phyloP scores from a whole-genome alignment of 2,797 vertebrate species.

The Gorsachius magnificus region DNA sequence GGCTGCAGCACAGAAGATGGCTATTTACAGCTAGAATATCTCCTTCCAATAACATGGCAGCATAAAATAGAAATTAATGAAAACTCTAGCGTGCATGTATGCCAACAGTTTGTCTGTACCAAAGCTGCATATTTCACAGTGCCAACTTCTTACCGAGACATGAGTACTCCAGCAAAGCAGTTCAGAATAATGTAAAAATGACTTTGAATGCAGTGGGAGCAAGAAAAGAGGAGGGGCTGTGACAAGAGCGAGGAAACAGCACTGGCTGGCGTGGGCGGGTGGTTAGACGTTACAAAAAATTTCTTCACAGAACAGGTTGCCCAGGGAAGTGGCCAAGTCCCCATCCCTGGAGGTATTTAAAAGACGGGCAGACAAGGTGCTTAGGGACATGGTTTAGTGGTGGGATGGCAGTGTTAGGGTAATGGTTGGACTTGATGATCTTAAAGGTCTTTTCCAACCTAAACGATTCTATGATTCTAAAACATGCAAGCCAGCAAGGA shows the following conservation, averaged over 20 bases:
- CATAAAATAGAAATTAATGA: not conserved
- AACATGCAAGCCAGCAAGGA: not conserved
- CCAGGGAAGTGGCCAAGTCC: too few relatives aligned
- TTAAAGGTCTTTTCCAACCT: too few relatives aligned
- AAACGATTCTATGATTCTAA: not conserved
- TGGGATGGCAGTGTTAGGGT: too few relatives aligned
- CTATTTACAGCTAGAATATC: rapidly evolving
- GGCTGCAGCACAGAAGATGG: not conserved
- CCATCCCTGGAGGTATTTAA: too few relatives aligned
- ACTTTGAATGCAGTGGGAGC: not conserved
- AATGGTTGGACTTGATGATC: too few relatives aligned
- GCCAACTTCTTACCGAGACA: not conserved
- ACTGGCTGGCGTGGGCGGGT: not conserved
- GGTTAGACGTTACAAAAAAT: too few relatives aligned
- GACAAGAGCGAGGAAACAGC: not conserved
- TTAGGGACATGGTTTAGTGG: too few relatives aligned
- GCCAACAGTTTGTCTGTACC: not conserved
- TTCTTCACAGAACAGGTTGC: too few relatives aligned
- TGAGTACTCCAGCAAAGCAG: not conserved
- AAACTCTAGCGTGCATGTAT: rapidly evolving
- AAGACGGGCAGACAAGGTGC: too few relatives aligned
- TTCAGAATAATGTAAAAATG: not conserved
- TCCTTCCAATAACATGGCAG: not conserved
- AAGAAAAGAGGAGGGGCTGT: not conserved
- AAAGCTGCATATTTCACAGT: not conserved